Percentiles rank a stretch among this genome's conserved stretches.
Evolutionary conservation across 2,113 vertebrate species (phyloP).

Genomic region (Cyphomyrus discorhynchus): DNA sequence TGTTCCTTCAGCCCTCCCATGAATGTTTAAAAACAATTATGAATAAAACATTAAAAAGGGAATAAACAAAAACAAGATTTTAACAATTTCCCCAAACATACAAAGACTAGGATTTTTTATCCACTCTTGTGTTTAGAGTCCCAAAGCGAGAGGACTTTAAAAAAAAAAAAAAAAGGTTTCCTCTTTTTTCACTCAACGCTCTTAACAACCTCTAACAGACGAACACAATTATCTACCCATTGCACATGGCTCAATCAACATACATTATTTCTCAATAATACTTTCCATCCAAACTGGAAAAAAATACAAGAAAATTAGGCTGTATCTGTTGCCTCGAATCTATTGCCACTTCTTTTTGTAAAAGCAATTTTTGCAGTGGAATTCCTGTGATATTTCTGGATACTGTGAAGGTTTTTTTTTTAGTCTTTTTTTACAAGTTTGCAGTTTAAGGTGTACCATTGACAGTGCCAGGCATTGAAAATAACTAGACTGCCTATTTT

Average conservation of each 20-base stretch:
- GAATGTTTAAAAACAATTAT: conserved; percentile 66
- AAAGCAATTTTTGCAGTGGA: conserved; percentile 25
- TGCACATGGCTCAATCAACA: conserved; percentile 76
- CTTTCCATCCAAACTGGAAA: conserved; percentile 59
- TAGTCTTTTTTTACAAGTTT: background rate
- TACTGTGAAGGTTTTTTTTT: conserved; percentile 10
- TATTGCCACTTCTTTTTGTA: conserved; percentile 55
- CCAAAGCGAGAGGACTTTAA: conserved; percentile 67
- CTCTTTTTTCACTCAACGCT: conserved; percentile 62
- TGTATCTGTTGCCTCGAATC: conserved; percentile 57
- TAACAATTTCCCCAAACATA: conserved; percentile 64
- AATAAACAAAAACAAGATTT: conserved; percentile 55
- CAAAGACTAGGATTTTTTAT: conserved; percentile 69
- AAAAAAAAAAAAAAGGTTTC: conserved; percentile 54
- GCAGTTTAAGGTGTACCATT: conserved; percentile 34
- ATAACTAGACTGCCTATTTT: conserved; percentile 67
- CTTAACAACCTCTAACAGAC: conserved; percentile 76
- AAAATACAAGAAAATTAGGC: conserved; percentile 40
- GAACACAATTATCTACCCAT: conserved; percentile 74
- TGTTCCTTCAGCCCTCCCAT: conserved; percentile 68
- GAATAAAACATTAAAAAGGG: conserved; percentile 65
- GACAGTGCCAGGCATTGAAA: conserved; percentile 54
- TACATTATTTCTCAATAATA: conserved; percentile 63
- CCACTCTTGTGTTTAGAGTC: conserved; percentile 72
- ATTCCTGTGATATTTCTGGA: conserved; percentile 24